A percentile compares a stretch with the other conserved stretches of the same genome.
Evolutionary conservation across 2,113 vertebrate genomes (phyloP).

Genomic region (Synodontis membranacea): DNA sequence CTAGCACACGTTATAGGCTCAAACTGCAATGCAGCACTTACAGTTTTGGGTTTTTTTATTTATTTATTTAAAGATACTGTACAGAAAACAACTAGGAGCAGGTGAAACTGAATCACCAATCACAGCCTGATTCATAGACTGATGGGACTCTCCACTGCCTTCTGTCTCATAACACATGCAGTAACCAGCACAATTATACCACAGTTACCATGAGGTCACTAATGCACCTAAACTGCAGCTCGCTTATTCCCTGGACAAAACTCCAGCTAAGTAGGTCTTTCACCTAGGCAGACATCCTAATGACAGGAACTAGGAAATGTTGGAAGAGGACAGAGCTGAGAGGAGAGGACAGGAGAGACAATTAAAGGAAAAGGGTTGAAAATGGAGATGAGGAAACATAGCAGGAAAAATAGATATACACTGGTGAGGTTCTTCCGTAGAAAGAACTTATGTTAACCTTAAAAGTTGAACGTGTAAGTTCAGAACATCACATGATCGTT

Average conservation of each 20-base stretch:
- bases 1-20: slow-evolving; percentile 65
- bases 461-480: too few relatives aligned
- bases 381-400: background rate
- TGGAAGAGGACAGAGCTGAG: background rate
- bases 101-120: slow-evolving; percentile 26
- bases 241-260: background rate
- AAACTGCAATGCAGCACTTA: slow-evolving; percentile 58
- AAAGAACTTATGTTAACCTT: too few relatives aligned
- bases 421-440: background rate
- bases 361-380: background rate
- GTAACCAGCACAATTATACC: background rate
- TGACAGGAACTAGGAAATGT: background rate
- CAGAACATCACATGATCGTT: background rate
- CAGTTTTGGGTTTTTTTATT: too few relatives aligned
- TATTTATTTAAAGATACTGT: slow-evolving; percentile 61
- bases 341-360: slow-evolving; percentile 11
- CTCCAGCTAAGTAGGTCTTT: slow-evolving; percentile 12
- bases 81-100: slow-evolving; percentile 56
- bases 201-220: background rate
- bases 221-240: background rate
- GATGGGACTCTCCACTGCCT: background rate
- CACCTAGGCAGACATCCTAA: slow-evolving; percentile 16
- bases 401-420: background rate
- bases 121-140: slow-evolving; percentile 12
- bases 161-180: background rate